phyloP scores from a whole-genome alignment of 2,797 vertebrate species.

The Hemitrygon akajei region DNA sequence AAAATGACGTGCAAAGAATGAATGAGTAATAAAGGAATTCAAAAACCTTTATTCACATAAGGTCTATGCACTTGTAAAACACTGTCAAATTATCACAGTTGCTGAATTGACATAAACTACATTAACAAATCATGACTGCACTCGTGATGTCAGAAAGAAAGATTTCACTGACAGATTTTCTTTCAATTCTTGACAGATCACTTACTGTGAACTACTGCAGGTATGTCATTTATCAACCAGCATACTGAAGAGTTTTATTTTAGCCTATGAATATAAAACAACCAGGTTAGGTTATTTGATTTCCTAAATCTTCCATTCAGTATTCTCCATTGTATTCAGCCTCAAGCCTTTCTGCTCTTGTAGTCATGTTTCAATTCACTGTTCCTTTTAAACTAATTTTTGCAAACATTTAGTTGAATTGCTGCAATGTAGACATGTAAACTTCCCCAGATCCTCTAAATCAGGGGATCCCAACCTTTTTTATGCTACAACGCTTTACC shows the following conservation, averaged over 20 bases:
- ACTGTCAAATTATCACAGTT: constrained; percentile 34
- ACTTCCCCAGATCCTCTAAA: background rate
- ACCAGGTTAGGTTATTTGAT: constrained; percentile 17
- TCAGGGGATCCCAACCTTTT: too few species aligned
- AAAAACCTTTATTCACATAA: constrained; percentile 5
- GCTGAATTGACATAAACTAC: constrained; percentile 36
- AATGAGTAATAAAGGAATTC: background rate
- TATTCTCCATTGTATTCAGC: constrained; percentile 25
- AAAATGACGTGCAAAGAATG: background rate
- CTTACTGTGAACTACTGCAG: constrained; percentile 36
- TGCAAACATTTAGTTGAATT: background rate
- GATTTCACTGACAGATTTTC: constrained; percentile 37
- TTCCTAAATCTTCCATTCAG: constrained; percentile 28
- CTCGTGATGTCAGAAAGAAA: constrained; percentile 37
- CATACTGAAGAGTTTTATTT: constrained; percentile 14
- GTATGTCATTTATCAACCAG: constrained; percentile 31
- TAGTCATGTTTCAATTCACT: background rate
- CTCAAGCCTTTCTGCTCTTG: constrained; percentile 15
- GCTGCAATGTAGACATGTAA: background rate
- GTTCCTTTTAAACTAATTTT: constrained; percentile 17
- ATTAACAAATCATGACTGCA: constrained; percentile 35
- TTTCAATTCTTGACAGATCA: constrained; percentile 37
- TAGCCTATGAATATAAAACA: constrained; percentile 35
- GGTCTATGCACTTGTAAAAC: constrained; percentile 29
- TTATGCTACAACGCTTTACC: too few species aligned